A percentile compares a stretch with the other conserved stretches of the same genome.
Evolutionary conservation across 2,888 invertebrate genomes (phyloP).

Genomic region (Drosophila stalkeri): DNA sequence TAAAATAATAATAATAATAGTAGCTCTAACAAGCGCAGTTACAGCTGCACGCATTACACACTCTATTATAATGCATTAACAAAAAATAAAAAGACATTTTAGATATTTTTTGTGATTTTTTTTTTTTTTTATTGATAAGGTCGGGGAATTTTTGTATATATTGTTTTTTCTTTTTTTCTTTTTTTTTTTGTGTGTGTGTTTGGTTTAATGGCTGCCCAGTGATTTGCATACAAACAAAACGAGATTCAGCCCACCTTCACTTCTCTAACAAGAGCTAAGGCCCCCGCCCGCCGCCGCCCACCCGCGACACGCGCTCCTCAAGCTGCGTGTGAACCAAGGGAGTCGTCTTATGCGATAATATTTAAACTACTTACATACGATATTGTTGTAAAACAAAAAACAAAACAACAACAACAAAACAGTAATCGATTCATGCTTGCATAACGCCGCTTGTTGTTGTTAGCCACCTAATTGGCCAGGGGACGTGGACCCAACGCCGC

Average conservation of each 20-base stretch:
- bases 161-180: not conserved
- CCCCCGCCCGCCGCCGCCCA: not conserved
- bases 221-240: conserved; percentile 68
- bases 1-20: conserved; percentile 5
- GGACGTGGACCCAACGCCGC: conserved; percentile 35
- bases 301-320: not conserved
- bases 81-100: not conserved
- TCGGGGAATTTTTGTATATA: conserved; percentile 43
- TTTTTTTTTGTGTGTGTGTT: not conserved
- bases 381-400: conserved; percentile 26
- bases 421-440: conserved; percentile 61
- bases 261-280: not conserved
- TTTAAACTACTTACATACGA: conserved; percentile 33
- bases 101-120: conserved; percentile 12
- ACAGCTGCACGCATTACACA: conserved; percentile 15
- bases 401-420: conserved; percentile 14
- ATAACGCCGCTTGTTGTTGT: conserved; percentile 46
- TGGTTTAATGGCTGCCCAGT: conserved; percentile 1
- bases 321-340: conserved; percentile 45
- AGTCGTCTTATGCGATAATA: conserved; percentile 53
- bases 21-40: not conserved
- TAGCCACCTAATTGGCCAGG: conserved; percentile 38
- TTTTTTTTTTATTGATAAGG: conserved; percentile 33
- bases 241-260: conserved; percentile 9
- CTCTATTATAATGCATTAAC: not conserved